Evolutionary conservation across 2,888 invertebrate species (phyloP).

Genomic region (Nebria brevicollis): DNA sequence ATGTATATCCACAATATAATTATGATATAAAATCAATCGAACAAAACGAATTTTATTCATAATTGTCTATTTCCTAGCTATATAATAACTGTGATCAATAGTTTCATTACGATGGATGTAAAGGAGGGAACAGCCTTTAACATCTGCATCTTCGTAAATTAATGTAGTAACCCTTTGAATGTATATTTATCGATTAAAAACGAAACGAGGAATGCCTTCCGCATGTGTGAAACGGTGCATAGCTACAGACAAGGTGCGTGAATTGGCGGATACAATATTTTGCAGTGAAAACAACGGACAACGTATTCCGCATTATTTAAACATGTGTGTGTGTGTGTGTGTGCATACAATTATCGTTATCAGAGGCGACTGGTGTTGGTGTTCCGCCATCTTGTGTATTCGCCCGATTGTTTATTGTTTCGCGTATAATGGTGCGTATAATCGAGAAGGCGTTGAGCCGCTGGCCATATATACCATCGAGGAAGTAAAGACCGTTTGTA

Average conservation of each 20-base stretch:
- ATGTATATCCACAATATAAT: no score
- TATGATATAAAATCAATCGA: no score
- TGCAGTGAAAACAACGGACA: background rate
- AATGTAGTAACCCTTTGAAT: no score
- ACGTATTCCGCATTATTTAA: background rate
- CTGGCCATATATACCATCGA: background rate
- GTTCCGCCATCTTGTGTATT: background rate
- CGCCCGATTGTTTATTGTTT: conserved; percentile 18
- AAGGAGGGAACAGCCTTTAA: no score
- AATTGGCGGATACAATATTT: background rate
- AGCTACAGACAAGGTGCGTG: background rate
- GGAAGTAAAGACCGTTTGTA: conserved; percentile 9
- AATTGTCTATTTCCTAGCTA: no score
- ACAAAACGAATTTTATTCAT: no score
- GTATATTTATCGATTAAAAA: background rate
- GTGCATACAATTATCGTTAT: background rate
- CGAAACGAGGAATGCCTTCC: background rate
- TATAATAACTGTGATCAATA: no score
- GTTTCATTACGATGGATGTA: no score
- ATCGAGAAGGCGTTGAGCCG: conserved; percentile 4
- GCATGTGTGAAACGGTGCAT: background rate
- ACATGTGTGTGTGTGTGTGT: background rate
- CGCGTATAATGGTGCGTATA: conserved; percentile 21
- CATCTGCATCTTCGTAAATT: no score
- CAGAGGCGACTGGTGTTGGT: background rate